Evolutionary conservation across 2,113 vertebrate species (phyloP).

Genomic region (Ciconia maguari): DNA sequence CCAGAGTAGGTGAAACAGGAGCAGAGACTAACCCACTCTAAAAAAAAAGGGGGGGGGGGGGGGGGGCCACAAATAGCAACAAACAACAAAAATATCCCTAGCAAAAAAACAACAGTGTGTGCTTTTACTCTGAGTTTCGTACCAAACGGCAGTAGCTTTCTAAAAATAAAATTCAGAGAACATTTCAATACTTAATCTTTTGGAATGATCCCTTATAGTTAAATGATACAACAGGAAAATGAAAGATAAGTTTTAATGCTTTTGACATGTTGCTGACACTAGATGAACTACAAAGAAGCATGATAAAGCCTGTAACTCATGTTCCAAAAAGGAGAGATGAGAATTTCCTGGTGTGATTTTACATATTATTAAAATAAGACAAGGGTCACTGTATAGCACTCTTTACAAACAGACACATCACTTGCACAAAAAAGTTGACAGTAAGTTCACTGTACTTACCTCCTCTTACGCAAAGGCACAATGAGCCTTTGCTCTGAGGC

Average conservation of each 20-base stretch:
- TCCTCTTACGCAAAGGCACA: neutral
- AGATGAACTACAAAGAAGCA: neutral
- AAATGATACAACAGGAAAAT: neutral
- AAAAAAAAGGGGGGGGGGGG: neutral
- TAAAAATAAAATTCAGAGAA: neutral
- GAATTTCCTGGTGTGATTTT: neutral
- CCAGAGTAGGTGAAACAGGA: neutral
- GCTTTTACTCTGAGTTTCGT: neutral
- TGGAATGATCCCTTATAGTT: neutral
- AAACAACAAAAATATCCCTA: neutral
- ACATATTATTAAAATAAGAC: neutral
- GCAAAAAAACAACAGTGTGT: neutral
- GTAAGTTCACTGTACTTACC: neutral
- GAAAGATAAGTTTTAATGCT: neutral
- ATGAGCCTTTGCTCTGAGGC: neutral
- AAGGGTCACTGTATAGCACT: neutral
- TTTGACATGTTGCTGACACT: neutral
- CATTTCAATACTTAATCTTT: neutral
- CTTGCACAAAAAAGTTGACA: neutral
- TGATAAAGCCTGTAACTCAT: neutral
- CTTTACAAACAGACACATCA: neutral
- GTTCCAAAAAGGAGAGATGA: neutral
- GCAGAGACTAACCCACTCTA: neutral
- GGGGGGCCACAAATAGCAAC: neutral
- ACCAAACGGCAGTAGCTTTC: neutral